Percentiles rank a stretch among this genome's conserved stretches.
These are phyloP conservation scores for Orchesella cincta DNA, from an alignment of 1,140 invertebrate genomes.

Conservation along the genomic window DNA sequence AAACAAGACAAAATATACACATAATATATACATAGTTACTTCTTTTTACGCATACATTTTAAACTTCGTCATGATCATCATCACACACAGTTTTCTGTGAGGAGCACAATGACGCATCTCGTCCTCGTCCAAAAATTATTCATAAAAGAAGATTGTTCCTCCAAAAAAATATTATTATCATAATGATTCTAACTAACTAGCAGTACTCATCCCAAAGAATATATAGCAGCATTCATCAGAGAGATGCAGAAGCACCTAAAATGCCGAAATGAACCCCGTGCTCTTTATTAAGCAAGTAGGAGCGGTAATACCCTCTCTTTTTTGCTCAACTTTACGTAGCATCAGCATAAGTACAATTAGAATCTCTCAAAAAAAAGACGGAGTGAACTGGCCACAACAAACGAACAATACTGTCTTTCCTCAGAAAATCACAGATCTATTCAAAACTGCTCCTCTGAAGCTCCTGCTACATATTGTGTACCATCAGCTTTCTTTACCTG, in stretches of 20 bases:
- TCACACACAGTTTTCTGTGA: not conserved
- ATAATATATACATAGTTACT: not conserved
- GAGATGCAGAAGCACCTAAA: not conserved
- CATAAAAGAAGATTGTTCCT: constrained; percentile 2
- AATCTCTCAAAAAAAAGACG: not conserved
- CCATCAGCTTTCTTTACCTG: not conserved
- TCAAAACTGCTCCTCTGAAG: not conserved
- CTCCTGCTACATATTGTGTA: not conserved
- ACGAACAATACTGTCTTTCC: constrained; percentile 17
- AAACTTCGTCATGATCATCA: not conserved
- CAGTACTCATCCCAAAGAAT: not conserved
- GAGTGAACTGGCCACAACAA: not conserved
- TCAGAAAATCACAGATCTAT: constrained; percentile 23
- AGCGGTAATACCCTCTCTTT: too few species aligned
- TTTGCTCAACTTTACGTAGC: too few species aligned
- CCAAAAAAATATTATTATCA: not conserved
- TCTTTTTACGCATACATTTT: not conserved
- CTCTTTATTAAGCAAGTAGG: not conserved
- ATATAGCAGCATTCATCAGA: not conserved
- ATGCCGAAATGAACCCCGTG: constrained; percentile 1
- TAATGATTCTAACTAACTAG: not conserved
- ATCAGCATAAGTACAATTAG: too few species aligned
- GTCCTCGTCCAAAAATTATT: not conserved
- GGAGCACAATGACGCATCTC: not conserved
- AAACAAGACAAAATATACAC: not conserved